phyloP scores from a whole-genome alignment of 2,888 invertebrate genomes.

The Drosophila paranaensis region DNA sequence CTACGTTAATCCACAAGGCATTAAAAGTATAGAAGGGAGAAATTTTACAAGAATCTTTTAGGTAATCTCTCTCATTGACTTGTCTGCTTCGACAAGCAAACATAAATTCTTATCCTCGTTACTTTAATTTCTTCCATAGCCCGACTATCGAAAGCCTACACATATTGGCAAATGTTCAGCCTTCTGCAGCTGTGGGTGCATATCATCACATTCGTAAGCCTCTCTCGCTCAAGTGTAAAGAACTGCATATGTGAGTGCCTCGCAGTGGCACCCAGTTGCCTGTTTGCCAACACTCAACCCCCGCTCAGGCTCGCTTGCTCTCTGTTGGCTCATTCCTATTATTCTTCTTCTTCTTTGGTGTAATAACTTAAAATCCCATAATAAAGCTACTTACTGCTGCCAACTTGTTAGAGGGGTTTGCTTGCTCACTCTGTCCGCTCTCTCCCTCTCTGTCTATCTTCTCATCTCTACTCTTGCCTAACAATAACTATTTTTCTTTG shows the following conservation, averaged over 20 bases:
- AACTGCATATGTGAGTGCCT: constrained; percentile 54
- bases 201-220: constrained; percentile 50
- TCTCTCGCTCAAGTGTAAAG: constrained; percentile 48
- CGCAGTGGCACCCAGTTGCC: constrained; percentile 37
- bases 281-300: constrained; percentile 31
- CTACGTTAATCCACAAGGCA: too few species aligned
- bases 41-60: background rate
- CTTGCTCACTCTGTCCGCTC: background rate
- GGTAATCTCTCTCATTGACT: background rate
- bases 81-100: background rate
- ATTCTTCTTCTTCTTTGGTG: constrained; percentile 29
- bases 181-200: constrained; percentile 25
- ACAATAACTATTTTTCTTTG: constrained; percentile 62
- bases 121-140: background rate
- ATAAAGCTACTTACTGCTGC: constrained; percentile 74
- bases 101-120: background rate
- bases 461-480: constrained; percentile 13
- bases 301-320: background rate
- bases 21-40: background rate
- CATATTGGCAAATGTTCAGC: constrained; percentile 50
- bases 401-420: constrained; percentile 19
- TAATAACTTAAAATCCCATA: constrained; percentile 78
- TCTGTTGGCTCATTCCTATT: constrained; percentile 3
- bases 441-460: background rate
- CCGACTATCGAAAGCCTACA: background rate